Base-by-base conservation (phyloP, 2,888 invertebrate genomes). In the Leptarthrus brevirostris region DNA sequence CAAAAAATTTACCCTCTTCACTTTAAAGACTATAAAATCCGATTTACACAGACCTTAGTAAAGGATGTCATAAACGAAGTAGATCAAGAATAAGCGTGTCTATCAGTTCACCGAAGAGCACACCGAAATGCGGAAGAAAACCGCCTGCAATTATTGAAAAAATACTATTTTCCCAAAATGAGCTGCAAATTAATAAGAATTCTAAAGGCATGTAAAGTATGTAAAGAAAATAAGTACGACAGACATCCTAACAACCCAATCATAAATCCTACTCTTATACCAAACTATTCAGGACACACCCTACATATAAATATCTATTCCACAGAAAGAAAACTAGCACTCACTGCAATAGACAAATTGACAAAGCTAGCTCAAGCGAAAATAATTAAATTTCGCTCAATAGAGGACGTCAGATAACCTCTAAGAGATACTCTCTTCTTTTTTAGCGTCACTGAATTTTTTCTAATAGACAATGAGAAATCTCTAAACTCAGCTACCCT, bases 261-360 rank as follows among this genome's bases (percentile, higher is more conserved):
- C 6, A 66, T 49, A 1, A 66, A 49, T 14, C 14, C 66, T 20
- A 76, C 71, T 14, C 73, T 72, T 26, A 53, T 76, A 6, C 76
- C 73, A 18, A 58, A 30, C 3, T 73, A 74, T 53, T 61, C 73
- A 20, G 64, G 71, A 6, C 72, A 74, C 12, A 74, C 66, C 3
- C 6, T 72, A 6, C 75, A 75, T 30, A 66, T 75, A 16, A 73
- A 72, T 12, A 74, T 74, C 36, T 74, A 72, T n/a, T 66, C 47
- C 2, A 75, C 71, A 12, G 64, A 77, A 72, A 72, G 34, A 44
- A 26, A 74, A 14, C 14, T 66, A 2, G 75, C 74, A 0, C 26
- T 77, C 0, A 76, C 76, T 0, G 77, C 76, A 18, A 24, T 75
- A 12, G 74, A 76, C 16, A 76, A 75, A 66, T 75, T 77, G 18